A percentile compares a stretch with the other conserved stretches of the same genome.
Conservation (phyloP, 2,113 vertebrate species). For the Stegastes partitus region DNA sequence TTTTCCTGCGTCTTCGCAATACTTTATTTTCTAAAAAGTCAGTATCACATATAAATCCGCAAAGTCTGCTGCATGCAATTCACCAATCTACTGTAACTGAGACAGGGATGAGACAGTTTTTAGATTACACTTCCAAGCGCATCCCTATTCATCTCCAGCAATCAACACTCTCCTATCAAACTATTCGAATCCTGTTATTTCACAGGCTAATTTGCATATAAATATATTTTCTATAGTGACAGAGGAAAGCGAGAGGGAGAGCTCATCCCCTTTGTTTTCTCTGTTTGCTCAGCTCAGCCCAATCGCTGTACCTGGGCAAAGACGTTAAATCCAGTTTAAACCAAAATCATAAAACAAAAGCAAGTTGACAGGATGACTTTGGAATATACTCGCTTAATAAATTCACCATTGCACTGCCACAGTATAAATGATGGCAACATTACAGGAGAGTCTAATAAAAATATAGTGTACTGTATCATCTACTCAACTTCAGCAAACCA, state of each 20-base stretch:
- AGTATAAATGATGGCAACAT: conserved; percentile 14
- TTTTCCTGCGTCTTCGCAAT: background rate
- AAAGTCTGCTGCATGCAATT: conserved; percentile 32
- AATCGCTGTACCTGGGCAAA: conserved; percentile 21
- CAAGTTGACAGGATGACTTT: conserved; percentile 31
- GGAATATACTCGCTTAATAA: conserved; percentile 28
- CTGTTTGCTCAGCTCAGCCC: conserved; percentile 8
- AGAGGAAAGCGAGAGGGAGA: background rate
- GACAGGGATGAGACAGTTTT: conserved; percentile 47
- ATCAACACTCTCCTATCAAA: conserved; percentile 44
- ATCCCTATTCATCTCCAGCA: conserved; percentile 20
- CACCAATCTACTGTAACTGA: conserved; percentile 4
- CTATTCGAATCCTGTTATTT: conserved; percentile 53
- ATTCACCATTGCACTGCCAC: conserved; percentile 13
- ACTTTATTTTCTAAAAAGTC: conserved; percentile 17
- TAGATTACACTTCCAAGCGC: conserved; percentile 28
- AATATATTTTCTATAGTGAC: conserved; percentile 41
- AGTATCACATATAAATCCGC: conserved; percentile 5
- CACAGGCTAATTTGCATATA: conserved; percentile 55
- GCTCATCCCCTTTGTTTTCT: conserved; percentile 23
- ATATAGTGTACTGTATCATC: conserved; percentile 16
- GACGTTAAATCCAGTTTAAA: conserved; percentile 47
- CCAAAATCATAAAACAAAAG: conserved; percentile 30
- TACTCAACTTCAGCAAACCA: conserved; percentile 20
- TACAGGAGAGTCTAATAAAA: conserved; percentile 28